These are phyloP conservation scores for Sebastiscus tertius DNA, from an alignment of 2,797 vertebrate species.

Conservation along the genomic window DNA sequence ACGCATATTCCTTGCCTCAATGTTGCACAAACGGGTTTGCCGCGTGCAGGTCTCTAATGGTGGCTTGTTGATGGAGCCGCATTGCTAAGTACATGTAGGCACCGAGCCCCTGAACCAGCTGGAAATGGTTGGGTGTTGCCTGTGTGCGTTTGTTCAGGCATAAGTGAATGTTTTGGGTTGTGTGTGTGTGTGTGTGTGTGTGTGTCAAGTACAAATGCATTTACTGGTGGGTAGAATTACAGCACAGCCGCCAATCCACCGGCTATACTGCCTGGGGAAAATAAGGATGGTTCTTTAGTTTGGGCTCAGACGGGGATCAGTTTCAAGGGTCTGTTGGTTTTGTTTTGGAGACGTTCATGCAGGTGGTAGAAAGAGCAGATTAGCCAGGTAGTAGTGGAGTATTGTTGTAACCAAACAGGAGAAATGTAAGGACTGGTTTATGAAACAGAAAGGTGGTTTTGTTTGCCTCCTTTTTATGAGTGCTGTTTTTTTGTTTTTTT, in stretches of 20 bases:
- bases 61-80: constrained; percentile 64
- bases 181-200: constrained; percentile 15
- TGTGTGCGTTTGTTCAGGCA: constrained; percentile 53
- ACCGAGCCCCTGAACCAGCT: constrained; percentile 48
- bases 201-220: constrained; percentile 57
- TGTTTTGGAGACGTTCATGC: constrained; percentile 63
- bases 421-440: constrained; percentile 20
- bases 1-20: constrained; percentile 28
- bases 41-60: constrained; percentile 68
- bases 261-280: constrained; percentile 33
- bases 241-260: constrained; percentile 47
- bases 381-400: constrained; percentile 46
- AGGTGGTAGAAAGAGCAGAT: constrained; percentile 55
- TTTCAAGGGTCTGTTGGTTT: constrained; percentile 68
- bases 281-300: constrained; percentile 55
- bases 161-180: constrained; percentile 46
- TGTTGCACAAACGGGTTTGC: constrained; percentile 42
- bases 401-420: constrained; percentile 21
- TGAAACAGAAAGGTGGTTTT: constrained; percentile 32
- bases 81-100: constrained; percentile 71
- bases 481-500: constrained; percentile 25
- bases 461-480: constrained; percentile 27
- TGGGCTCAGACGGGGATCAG: constrained; percentile 62
- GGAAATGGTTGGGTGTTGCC: constrained; percentile 60
- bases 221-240: constrained; percentile 68